Evolutionary conservation across 2,113 vertebrate genomes (phyloP).

Genomic region (Micronycteris hirsuta): DNA sequence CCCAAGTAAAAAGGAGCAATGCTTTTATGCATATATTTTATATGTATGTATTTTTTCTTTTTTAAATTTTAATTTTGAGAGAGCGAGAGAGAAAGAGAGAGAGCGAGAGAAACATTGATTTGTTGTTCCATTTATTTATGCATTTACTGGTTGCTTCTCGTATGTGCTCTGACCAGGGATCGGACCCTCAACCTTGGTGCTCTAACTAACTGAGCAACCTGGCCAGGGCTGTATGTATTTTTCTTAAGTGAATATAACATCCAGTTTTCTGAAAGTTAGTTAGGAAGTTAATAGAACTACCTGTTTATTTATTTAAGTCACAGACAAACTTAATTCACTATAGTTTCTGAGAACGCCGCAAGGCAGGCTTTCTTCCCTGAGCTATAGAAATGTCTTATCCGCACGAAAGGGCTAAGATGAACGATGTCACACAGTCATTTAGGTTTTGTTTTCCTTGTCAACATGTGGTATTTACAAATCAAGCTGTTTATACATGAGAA

Average conservation of each 20-base stretch:
- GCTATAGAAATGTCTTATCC: constrained; percentile 64
- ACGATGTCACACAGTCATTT: constrained; percentile 51
- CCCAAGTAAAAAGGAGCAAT: not conserved
- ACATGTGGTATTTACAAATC: constrained; percentile 67
- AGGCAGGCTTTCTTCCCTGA: constrained; percentile 73
- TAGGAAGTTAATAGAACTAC: constrained; percentile 69
- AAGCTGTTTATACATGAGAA: constrained; percentile 14
- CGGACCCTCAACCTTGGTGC: no score
- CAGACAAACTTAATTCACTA: constrained; percentile 83
- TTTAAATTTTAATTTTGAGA: no score
- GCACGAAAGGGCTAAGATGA: constrained; percentile 60
- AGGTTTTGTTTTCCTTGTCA: constrained; percentile 42
- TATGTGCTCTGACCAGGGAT: no score
- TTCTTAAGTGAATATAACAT: not conserved
- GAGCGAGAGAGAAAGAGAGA: no score
- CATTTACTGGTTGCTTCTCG: no score
- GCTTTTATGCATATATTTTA: not conserved
- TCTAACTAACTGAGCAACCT: no score
- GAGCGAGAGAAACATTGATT: no score
- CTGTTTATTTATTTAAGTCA: constrained; percentile 77
- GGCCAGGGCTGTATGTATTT: not conserved
- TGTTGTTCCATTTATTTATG: no score
- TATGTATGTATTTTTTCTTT: not conserved
- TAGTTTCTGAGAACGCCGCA: constrained; percentile 70
- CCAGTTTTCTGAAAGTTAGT: not conserved